Conservation (phyloP, 2,797 vertebrate genomes). For the Sebastes paucispinis region DNA sequence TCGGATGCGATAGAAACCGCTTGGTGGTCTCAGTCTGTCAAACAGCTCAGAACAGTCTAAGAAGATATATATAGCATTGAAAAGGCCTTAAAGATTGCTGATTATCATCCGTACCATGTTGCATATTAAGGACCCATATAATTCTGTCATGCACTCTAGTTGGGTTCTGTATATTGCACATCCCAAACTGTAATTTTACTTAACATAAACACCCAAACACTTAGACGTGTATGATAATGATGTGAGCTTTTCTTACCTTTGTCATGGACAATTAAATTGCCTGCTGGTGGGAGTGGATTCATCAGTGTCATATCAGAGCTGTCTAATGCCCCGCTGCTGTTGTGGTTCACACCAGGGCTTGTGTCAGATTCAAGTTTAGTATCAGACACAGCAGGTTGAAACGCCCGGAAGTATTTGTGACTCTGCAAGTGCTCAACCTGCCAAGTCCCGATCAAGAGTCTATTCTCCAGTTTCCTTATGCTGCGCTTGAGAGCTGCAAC, state of each 20-base stretch:
- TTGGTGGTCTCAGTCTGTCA: slow-evolving; percentile 77
- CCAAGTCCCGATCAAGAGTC: slow-evolving; percentile 81
- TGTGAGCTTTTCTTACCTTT: slow-evolving; percentile 77
- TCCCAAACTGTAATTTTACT: not conserved
- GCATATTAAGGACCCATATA: not conserved
- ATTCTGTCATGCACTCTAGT: not conserved
- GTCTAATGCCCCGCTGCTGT: slow-evolving; percentile 31
- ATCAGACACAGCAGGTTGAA: not conserved
- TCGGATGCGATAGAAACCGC: slow-evolving; percentile 87
- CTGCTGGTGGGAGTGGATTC: slow-evolving; percentile 75
- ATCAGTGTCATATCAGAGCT: slow-evolving; percentile 11
- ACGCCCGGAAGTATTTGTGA: slow-evolving; percentile 79
- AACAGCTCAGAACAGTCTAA: slow-evolving; percentile 88
- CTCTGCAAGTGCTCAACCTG: slow-evolving; percentile 83
- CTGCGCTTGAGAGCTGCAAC: slow-evolving; percentile 78
- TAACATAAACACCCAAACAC: not conserved
- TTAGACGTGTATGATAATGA: not conserved
- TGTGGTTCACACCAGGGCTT: not conserved
- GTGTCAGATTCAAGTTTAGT: not conserved
- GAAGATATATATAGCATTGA: not conserved
- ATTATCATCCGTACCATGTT: not conserved
- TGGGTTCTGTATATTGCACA: not conserved
- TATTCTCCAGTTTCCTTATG: slow-evolving; percentile 83
- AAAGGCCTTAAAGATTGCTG: not conserved
- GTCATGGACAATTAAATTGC: slow-evolving; percentile 87